Evolutionary conservation across 2,797 vertebrate species (phyloP), one percentile per base, ranked within the genome.

Genomic region (Hippopotamyrus pictus): DNA sequence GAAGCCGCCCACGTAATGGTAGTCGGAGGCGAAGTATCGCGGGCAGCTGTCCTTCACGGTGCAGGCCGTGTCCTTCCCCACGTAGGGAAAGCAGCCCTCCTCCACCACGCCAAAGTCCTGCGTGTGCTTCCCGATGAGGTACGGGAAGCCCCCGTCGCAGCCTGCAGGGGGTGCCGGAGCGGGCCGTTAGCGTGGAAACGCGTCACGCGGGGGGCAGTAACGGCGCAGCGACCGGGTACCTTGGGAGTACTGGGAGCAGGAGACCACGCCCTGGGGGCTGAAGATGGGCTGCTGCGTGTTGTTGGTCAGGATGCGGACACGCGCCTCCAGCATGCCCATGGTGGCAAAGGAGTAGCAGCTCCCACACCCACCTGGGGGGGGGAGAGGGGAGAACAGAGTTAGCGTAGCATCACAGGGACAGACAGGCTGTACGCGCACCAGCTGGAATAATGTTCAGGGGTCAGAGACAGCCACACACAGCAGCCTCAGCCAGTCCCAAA

Each of bases 71-170:
- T 97, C 92, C 0, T 9, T 82, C 4, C 76, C 99, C 0, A 91
- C 91, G 90, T 99, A 99, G 0, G 98, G 98, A 85, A 97, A 98
- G 91, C 98, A 99, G 0, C 93, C 92, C 91, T 99, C 99, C 4
- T 98, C 98, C 87, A 99, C 97, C 2, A 99, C 88, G 50, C 99
- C 99, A 0, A 98, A 99, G 91, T 99, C 99, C 92, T 99, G 98
- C 5, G 93, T 91, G 0, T 98, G 97, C 91, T 99, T 99, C 5
- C 98, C 98, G 5, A 97, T 97, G 90, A 99, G 97, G 92, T 98
- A 99, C 0, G 99, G 98, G 92, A 99, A 99, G 0, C 99, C 98
- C 1, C 99, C 99, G 2, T 97, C 96, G 1, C 98, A 99, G 62
- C 98, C 99, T 99, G 90, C n/a, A 17, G 53, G 33, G 51, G 29